Conservation (phyloP, 2,888 invertebrate genomes). For the Tanytarsus gracilentus region DNA sequence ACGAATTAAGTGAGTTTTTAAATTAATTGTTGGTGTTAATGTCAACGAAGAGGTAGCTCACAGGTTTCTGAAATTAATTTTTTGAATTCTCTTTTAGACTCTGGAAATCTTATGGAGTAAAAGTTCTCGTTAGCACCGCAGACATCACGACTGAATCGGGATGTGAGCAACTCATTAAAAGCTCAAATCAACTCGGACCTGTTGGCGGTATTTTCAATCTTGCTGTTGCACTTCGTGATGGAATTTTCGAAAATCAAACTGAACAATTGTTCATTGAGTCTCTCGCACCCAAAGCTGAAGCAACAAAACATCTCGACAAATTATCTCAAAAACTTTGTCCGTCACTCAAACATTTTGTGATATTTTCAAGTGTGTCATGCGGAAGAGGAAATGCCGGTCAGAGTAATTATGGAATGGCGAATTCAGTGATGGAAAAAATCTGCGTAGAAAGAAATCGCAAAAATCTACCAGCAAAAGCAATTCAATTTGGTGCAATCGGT, state of each 20-base stretch:
- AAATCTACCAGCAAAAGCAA: conserved; percentile 48
- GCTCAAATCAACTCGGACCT: conserved; percentile 51
- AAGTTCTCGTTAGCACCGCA: conserved; percentile 54
- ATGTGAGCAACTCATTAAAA: conserved; percentile 53
- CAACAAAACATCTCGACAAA: conserved; percentile 61
- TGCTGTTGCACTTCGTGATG: conserved; percentile 66
- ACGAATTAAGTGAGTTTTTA: conserved; percentile 53
- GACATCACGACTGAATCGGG: conserved; percentile 58
- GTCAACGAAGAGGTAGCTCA: too few relatives aligned
- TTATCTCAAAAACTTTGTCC: conserved; percentile 48
- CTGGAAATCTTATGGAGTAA: conserved; percentile 57
- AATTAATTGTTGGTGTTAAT: too few relatives aligned
- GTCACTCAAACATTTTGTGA: conserved; percentile 57
- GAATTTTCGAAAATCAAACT: conserved; percentile 62
- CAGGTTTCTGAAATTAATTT: too few relatives aligned
- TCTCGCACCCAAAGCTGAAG: conserved; percentile 63
- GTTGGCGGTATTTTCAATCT: conserved; percentile 75
- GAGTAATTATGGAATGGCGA: conserved; percentile 82
- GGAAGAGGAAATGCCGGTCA: conserved; percentile 80
- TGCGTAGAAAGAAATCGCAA: conserved; percentile 46
- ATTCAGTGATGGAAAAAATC: conserved; percentile 69
- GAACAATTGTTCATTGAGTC: conserved; percentile 56
- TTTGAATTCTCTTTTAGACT: conserved; percentile 41
- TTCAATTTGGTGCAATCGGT: conserved; percentile 58
- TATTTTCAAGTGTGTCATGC: too few relatives aligned